Base-by-base conservation (phyloP, 2,113 vertebrate genomes). In the Pipra filicauda region DNA sequence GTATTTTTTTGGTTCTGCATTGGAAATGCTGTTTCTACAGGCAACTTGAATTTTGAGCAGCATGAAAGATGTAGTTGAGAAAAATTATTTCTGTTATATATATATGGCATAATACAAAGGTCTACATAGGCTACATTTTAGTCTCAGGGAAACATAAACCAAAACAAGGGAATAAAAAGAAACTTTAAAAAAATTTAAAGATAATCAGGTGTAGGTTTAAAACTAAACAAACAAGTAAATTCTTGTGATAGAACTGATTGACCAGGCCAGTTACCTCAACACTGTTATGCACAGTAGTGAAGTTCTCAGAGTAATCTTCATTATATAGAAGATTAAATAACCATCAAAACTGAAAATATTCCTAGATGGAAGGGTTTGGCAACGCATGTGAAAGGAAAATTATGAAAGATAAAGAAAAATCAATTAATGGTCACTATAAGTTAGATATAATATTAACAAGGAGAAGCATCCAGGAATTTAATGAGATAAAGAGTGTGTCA, bases 401-500 rank as follows among this genome's bases (percentile, higher is more conserved):
- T 59, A 59, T n/a, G 79, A 85, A 76, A 93, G 58, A 85, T 66
- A 74, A 91, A 94, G 66, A 88, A 85, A 91, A 91, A 81, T 93
- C 74, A 90, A 88, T 90, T 95, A 93, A 83, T 14, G 4, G 39
- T 59, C 28, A 48, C 39, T 83, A 18, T 80, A 88, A 93, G 37
- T 5, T 6, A 88, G 74, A 55, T 59, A 54, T 28, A 85, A 76
- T 80, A 90, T 85, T 88, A 96, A 90, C 39, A 86, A 89, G 74
- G 21, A 91, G 62, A 83, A 88, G n/a, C 21, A 61, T 64, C 55
- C 44, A 83, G 66, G 24, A 91, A 90, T 82, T 85, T 93, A 90
- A 75, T 93, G 62, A 90, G 67, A 85, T 80, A 66, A 95, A 91
- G 62, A 88, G 15, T 64, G 19, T 90, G 59, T 62, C 71, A 74